Evolutionary conservation across 2,888 invertebrate species (phyloP), one percentile per base, ranked within the genome.

Genomic region (Lepidocyrtinus sp.): DNA sequence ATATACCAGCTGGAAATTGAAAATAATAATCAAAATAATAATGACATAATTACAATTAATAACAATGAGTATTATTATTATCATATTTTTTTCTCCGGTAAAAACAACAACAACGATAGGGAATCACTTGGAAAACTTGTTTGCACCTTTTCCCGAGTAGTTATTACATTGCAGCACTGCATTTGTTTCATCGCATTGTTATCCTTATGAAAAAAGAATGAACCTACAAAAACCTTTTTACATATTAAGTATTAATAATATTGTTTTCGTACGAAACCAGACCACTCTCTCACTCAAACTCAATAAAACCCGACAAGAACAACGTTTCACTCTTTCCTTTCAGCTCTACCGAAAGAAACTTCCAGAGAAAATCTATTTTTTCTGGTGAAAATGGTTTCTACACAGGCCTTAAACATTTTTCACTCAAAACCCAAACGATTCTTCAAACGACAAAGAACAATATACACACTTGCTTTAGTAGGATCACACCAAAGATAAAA

Each of bases 111-210:
- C 19, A 59, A 19, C 59, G 21, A 59, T n/a, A n/a, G 21, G 59
- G 59, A 21, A 59, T 15, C 7, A 59, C 22, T 59, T 59, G 59
- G 59, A 59, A 59, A 59, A 59, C 7, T 2, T 12, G 59, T 59
- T 26, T 25, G 73, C 80, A 80, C 80, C 80, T 80, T 80, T 80
- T 62, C 70, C 80, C 80, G 80, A 80, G 80, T 80, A 80, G 75
- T 75, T 80, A 59, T 59, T 21, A 5, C 21, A 59, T 21, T 59
- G 59, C 59, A 59, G 59, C 59, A 59, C 22, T 59, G 59, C 22
- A 59, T 55, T 55, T 50, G 17, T 50, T 50, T 15, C 17, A 50
- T 50, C 17, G 50, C 17, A 50, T 50, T 17, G 59, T 59, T 59
- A 59, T 59, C 59, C 59, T 9, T 15, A 21, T 21, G 22, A 59